Evolutionary conservation across 2,113 vertebrate species (phyloP).

Genomic region (Cinclus mexicanus): DNA sequence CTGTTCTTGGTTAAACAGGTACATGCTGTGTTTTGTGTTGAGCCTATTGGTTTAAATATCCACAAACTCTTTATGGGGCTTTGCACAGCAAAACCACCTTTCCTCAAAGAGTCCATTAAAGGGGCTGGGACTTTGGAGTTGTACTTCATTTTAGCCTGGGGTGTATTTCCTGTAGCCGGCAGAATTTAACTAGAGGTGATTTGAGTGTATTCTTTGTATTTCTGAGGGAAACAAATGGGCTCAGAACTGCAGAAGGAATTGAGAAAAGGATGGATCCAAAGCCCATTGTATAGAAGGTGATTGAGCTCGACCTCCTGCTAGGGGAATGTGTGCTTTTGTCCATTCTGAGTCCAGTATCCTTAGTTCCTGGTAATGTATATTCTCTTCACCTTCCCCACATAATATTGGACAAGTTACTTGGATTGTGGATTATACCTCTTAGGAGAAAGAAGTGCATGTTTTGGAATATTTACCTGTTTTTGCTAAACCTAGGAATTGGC

Average conservation of each 20-base stretch:
- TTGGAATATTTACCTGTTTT: neutral
- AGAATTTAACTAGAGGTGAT: neutral
- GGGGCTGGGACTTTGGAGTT: neutral
- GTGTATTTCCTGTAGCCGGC: neutral
- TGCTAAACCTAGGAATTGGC: neutral
- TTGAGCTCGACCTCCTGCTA: fast-evolving
- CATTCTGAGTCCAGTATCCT: neutral
- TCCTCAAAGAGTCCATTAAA: neutral
- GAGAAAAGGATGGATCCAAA: neutral
- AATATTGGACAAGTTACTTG: neutral
- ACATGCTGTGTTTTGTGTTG: neutral
- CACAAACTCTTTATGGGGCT: neutral
- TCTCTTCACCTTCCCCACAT: neutral
- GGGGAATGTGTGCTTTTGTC: neutral
- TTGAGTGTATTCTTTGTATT: neutral
- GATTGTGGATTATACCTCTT: neutral
- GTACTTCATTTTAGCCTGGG: neutral
- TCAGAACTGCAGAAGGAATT: neutral
- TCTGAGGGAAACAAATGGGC: neutral
- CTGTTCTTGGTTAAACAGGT: neutral
- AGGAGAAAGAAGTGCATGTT: neutral
- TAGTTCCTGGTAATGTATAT: neutral
- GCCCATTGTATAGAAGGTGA: too few relatives aligned
- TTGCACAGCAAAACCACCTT: neutral
- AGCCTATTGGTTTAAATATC: neutral